phyloP scores from a whole-genome alignment of 1,140 invertebrate species.

The Zaprionus nigranus region DNA sequence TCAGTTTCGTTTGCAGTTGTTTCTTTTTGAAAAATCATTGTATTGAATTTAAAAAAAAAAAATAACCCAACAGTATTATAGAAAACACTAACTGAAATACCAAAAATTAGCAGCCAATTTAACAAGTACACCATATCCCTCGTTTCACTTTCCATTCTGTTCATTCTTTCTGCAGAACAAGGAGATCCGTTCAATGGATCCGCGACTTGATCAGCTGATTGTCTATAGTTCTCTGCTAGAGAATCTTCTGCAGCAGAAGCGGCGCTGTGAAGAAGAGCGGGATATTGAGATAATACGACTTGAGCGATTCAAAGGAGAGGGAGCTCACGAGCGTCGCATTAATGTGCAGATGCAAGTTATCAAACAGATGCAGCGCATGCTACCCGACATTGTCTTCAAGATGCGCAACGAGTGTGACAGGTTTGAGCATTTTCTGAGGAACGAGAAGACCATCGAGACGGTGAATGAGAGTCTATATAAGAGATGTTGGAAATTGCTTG shows the following conservation, averaged over 20 bases:
- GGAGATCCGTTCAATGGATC: slow-evolving; percentile 25
- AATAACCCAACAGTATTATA: not conserved
- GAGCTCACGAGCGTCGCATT: slow-evolving; percentile 31
- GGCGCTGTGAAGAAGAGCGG: slow-evolving; percentile 50
- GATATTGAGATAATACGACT: slow-evolving; percentile 48
- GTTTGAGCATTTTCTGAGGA: slow-evolving; percentile 45
- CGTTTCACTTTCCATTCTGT: not conserved
- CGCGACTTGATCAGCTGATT: slow-evolving; percentile 55
- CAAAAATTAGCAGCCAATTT: too few species aligned
- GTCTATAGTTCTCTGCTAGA: slow-evolving; percentile 53
- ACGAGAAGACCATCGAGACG: slow-evolving; percentile 24
- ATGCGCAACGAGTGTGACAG: slow-evolving; percentile 63
- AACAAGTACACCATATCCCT: too few species aligned
- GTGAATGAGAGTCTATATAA: slow-evolving; percentile 40
- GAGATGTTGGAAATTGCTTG: slow-evolving; percentile 24
- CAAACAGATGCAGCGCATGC: slow-evolving; percentile 40
- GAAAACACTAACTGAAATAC: too few species aligned
- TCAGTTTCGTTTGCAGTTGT: slow-evolving; percentile 2
- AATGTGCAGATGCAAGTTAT: slow-evolving; percentile 51
- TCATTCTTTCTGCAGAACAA: not conserved
- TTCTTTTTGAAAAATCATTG: slow-evolving; percentile 6
- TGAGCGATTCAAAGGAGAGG: slow-evolving; percentile 56
- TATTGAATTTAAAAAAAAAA: not conserved
- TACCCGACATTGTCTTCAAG: slow-evolving; percentile 60
- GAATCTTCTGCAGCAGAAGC: slow-evolving; percentile 57